Conservation (phyloP, 2,113 vertebrate species). For the Aspiorhynchus laticeps region DNA sequence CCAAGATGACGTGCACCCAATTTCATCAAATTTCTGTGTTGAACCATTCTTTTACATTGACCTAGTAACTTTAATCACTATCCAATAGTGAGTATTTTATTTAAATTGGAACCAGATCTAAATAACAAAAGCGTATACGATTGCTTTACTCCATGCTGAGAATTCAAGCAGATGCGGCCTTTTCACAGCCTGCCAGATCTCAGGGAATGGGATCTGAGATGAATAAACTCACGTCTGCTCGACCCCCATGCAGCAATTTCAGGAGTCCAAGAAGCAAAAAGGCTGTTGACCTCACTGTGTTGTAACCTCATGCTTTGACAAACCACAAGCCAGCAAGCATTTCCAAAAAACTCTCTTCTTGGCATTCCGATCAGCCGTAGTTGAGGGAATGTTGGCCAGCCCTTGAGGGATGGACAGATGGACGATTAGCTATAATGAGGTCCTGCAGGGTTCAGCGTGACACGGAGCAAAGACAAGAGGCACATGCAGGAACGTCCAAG, state of each 20-base stretch:
- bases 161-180: conserved; percentile 43
- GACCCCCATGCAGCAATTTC: background rate
- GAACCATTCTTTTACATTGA: background rate
- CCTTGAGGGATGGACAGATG: conserved; percentile 67
- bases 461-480: conserved; percentile 47
- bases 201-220: conserved; percentile 62
- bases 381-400: conserved; percentile 49
- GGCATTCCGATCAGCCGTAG: conserved; percentile 46
- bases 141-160: conserved; percentile 62
- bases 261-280: conserved; percentile 39
- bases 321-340: conserved; percentile 20
- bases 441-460: conserved; percentile 64
- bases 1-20: background rate
- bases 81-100: background rate
- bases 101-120: background rate
- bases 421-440: conserved; percentile 72
- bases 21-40: background rate
- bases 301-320: conserved; percentile 4
- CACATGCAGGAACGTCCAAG: conserved; percentile 36
- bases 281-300: conserved; percentile 58
- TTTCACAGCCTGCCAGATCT: conserved; percentile 58
- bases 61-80: background rate
- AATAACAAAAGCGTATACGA: conserved; percentile 4
- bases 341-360: conserved; percentile 52
- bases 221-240: conserved; percentile 53